Conservation (phyloP, 2,113 vertebrate genomes). For the Eulemur rufifrons region DNA sequence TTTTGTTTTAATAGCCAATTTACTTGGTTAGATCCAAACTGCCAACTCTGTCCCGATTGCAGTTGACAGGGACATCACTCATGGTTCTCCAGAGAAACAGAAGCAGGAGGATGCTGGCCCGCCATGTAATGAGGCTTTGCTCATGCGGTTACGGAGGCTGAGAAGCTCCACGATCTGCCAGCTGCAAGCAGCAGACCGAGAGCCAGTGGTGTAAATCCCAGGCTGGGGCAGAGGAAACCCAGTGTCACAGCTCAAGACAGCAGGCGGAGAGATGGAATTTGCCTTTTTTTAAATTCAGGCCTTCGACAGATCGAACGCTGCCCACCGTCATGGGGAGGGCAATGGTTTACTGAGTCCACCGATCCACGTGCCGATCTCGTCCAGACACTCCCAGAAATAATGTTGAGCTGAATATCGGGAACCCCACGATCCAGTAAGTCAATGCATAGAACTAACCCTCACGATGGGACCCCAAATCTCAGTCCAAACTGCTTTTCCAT, state of each 20-base stretch:
- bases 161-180: neutral
- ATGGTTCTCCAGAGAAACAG: neutral
- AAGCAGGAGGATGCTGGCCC: neutral
- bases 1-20: neutral
- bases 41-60: accelerated
- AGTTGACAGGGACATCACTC: neutral
- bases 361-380: no score
- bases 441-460: neutral
- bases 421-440: neutral
- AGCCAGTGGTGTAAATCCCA: no score
- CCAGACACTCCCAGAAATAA: accelerated
- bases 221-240: no score
- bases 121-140: neutral
- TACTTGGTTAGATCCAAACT: neutral
- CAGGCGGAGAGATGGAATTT: neutral
- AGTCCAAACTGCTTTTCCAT: accelerated
- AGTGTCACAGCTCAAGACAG: neutral
- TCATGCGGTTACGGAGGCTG: neutral
- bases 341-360: no score
- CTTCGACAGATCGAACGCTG: no score
- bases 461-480: neutral
- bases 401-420: neutral
- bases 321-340: neutral
- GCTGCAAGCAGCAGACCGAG: no score
- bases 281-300: no score